phyloP scores from a whole-genome alignment of 2,113 vertebrate species.

The Crotalus tigris region DNA sequence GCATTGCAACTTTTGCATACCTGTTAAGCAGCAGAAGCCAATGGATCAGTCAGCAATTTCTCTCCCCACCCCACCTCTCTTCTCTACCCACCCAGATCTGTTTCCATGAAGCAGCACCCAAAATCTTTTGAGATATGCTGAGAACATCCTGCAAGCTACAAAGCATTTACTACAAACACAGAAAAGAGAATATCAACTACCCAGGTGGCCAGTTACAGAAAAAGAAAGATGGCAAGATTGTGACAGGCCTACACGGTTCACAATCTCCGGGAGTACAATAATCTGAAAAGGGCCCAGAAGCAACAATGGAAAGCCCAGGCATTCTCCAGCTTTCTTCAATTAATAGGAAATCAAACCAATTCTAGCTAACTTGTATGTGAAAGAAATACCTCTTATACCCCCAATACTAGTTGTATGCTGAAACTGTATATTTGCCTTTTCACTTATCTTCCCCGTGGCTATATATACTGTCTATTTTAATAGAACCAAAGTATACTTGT shows the following conservation, averaged over 20 bases:
- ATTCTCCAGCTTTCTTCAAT: neutral
- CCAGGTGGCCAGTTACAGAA: neutral
- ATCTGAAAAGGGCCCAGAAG: neutral
- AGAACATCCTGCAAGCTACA: constrained; percentile 46
- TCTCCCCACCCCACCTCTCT: neutral
- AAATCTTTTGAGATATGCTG: neutral
- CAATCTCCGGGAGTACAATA: neutral
- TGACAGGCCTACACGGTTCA: neutral
- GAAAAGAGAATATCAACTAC: neutral
- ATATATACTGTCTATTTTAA: neutral
- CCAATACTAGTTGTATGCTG: neutral
- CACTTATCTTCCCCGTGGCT: neutral
- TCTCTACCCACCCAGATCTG: rapidly evolving
- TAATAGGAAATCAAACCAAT: neutral
- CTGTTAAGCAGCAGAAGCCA: constrained; percentile 41
- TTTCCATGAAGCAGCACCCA: constrained; percentile 58
- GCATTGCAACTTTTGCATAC: constrained; percentile 30
- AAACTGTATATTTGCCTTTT: neutral
- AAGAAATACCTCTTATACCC: neutral
- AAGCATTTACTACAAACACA: neutral
- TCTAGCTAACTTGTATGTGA: neutral
- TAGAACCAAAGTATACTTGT: neutral
- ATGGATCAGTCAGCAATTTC: constrained; percentile 4
- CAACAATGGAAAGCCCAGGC: neutral
- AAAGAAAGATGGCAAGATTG: neutral